Conservation (phyloP, 2,888 invertebrate species). For the Acanthosoma haemorrhoidale region DNA sequence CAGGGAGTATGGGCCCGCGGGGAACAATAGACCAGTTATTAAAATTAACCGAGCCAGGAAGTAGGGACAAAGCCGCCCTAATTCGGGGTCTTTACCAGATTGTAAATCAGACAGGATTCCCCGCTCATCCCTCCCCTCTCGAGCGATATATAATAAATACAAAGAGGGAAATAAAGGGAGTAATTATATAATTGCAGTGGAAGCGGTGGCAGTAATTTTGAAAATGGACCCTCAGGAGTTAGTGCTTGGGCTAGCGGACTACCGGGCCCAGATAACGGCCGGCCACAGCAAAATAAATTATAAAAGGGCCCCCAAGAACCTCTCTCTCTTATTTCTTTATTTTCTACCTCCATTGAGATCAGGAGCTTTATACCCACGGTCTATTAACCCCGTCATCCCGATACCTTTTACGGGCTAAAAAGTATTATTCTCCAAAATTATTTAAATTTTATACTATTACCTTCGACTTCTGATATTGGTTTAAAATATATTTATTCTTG, state of each 20-base stretch:
- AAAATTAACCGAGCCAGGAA: constrained; percentile 5
- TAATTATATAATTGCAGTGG: neutral
- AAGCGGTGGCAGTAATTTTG: neutral
- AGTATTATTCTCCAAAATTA: too few species aligned
- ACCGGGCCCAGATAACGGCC: too few species aligned
- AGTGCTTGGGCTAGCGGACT: neutral
- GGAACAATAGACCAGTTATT: constrained; percentile 4
- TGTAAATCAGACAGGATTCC: neutral
- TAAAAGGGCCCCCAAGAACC: neutral
- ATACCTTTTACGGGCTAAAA: too few species aligned
- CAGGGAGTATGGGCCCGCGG: neutral
- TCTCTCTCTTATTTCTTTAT: neutral
- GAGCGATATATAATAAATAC: constrained; percentile 6
- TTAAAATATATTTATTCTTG: too few species aligned
- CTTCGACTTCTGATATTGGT: too few species aligned
- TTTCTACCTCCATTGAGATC: neutral
- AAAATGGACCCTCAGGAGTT: neutral
- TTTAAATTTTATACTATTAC: too few species aligned
- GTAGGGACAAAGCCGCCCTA: neutral
- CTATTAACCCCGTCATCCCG: neutral
- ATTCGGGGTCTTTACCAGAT: neutral
- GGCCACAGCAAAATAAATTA: neutral
- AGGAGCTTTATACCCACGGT: neutral
- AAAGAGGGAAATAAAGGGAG: neutral
- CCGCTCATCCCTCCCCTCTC: neutral